Percentiles rank a stretch among this genome's conserved stretches.
phyloP scores from a whole-genome alignment of 2,113 vertebrate genomes.

The Cottus gobio region DNA sequence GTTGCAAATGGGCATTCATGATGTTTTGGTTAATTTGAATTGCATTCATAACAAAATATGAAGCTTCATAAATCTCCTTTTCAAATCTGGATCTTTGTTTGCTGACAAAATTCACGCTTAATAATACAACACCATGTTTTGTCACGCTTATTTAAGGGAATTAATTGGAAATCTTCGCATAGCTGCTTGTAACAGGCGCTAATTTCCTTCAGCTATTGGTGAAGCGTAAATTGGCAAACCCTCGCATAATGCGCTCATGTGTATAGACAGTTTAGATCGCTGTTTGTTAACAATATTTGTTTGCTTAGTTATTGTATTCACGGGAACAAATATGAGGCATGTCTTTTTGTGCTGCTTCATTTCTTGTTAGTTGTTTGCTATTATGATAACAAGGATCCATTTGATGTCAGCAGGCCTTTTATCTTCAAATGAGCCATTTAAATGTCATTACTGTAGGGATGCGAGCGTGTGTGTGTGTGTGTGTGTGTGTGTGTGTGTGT shows the following conservation, averaged over 20 bases:
- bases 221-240: conserved; percentile 69
- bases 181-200: conserved; percentile 56
- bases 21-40: conserved; percentile 23
- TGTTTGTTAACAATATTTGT: conserved; percentile 72
- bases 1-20: conserved; percentile 11
- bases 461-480: conserved; percentile 37
- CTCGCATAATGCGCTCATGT: conserved; percentile 44
- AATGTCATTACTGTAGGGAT: conserved; percentile 74
- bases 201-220: conserved; percentile 62
- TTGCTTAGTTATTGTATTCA: conserved; percentile 66
- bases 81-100: conserved; percentile 79
- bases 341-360: conserved; percentile 69
- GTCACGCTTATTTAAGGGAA: conserved; percentile 62
- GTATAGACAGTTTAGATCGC: conserved; percentile 72
- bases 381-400: conserved; percentile 76
- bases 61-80: conserved; percentile 70
- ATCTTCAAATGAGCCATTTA: conserved; percentile 82
- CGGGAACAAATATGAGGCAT: conserved; percentile 61
- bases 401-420: conserved; percentile 76
- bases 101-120: conserved; percentile 46
- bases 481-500: conserved; percentile 31
- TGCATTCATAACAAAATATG: conserved; percentile 6
- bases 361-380: conserved; percentile 73
- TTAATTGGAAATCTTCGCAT: conserved; percentile 66
- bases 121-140: conserved; percentile 57